Evolutionary conservation across 2,888 invertebrate genomes (phyloP), one percentile per base, ranked within the genome.

Genomic region (Chrysodeixis includens): DNA sequence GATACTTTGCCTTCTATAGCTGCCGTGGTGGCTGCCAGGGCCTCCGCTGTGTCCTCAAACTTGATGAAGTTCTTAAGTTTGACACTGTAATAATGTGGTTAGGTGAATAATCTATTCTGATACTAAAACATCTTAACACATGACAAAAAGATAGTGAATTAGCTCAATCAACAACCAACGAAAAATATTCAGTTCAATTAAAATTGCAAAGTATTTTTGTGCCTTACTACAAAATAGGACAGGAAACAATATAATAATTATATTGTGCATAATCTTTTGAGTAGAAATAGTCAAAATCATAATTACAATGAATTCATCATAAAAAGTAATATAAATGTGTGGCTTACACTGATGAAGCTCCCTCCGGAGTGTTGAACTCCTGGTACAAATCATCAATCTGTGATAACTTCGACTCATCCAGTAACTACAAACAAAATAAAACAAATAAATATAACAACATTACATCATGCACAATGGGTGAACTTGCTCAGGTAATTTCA

Each of bases 21-120:
- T 20, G 99, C 98, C 6, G 98, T 98, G 0, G 98, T 98, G 0
- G 99, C 98, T 26, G 98, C 97, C 60, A 99, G 93, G 2, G 99
- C 99, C 92, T 99, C 99, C 2, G 99, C 98, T 26, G 99, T 99
- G 86, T 99, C 99, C 75, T 97, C 96, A 88, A 99, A 99, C 91
- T 99, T 99, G 80, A 99, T 97, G 92, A 99, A 99, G 88, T 99
- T 98, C 88, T 99, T 98, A 71, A 99, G 94, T 92, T 99, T 98
- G 0, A 99, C 95, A 69, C 99, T 99, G 94, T 80, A 64, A 76
- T 58, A 26, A 69, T 26, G 26, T n/a, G 7, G 16, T 30, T 49
- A 49, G 1, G 51, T 64, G 56, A 68, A 59, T 69, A 55, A n/a
- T 68, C 51, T 51, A 53, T 53, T 20, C 7, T 22, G n/a, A n/a